These are phyloP conservation scores for Hyppa rectilinea DNA, from an alignment of 2,888 invertebrate genomes.

Conservation along the genomic window DNA sequence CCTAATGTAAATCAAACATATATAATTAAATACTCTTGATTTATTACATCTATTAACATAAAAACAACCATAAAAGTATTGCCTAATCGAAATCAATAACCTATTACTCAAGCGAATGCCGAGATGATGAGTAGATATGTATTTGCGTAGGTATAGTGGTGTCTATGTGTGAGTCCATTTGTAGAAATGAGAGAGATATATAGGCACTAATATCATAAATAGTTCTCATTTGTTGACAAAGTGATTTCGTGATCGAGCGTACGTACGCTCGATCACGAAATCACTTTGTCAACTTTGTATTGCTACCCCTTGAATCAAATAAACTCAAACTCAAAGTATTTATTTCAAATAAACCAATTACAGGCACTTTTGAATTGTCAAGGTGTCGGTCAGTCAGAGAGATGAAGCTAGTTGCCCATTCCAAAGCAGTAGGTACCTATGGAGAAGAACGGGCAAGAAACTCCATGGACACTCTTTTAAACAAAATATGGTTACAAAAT, in stretches of 20 bases:
- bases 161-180: slow-evolving; percentile 44
- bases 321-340: too few relatives aligned
- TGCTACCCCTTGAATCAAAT: neutral
- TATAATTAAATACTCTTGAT: slow-evolving; percentile 57
- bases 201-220: slow-evolving; percentile 59
- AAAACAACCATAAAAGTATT: slow-evolving; percentile 60
- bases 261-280: slow-evolving; percentile 1
- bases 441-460: too few relatives aligned
- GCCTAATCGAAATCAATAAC: slow-evolving; percentile 59
- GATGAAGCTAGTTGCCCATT: too few relatives aligned
- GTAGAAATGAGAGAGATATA: slow-evolving; percentile 48
- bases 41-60: slow-evolving; percentile 59
- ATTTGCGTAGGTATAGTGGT: slow-evolving; percentile 59
- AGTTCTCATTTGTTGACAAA: slow-evolving; percentile 47
- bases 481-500: too few relatives aligned
- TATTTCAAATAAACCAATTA: too few relatives aligned
- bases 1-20: slow-evolving; percentile 57
- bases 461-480: too few relatives aligned
- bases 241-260: too few relatives aligned
- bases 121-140: slow-evolving; percentile 54
- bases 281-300: neutral
- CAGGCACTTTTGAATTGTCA: too few relatives aligned
- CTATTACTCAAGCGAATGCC: slow-evolving; percentile 60
- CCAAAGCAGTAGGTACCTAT: too few relatives aligned
- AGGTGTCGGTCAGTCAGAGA: too few relatives aligned